phyloP scores from a whole-genome alignment of 2,888 invertebrate species.

The Tetragonula carbonaria region DNA sequence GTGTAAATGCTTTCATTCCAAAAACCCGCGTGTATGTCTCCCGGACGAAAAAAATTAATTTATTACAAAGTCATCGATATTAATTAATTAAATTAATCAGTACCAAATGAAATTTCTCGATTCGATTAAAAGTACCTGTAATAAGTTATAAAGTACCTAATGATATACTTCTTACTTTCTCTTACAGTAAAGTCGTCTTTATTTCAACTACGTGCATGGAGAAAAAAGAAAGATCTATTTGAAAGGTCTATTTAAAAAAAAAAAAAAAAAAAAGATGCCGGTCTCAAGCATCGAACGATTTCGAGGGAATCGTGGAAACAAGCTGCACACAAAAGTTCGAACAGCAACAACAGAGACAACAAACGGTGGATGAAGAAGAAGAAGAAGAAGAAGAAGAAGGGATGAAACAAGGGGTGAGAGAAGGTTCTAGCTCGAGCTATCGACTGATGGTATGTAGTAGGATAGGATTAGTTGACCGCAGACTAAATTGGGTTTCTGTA shows the following conservation, averaged over 20 bases:
- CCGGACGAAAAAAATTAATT: too few relatives aligned
- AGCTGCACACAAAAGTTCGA: background rate
- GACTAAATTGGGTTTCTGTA: conserved; percentile 83
- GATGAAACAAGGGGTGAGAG: conserved; percentile 50
- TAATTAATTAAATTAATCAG: too few relatives aligned
- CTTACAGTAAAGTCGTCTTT: too few relatives aligned
- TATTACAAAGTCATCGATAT: too few relatives aligned
- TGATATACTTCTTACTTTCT: too few relatives aligned
- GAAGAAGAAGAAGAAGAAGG: conserved; percentile 38
- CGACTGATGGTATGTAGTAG: conserved; percentile 81
- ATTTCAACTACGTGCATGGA: background rate
- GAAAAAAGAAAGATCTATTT: background rate
- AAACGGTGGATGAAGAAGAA: conserved; percentile 35
- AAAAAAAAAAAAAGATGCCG: background rate
- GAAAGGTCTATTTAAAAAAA: background rate
- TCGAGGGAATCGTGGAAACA: conserved; percentile 44
- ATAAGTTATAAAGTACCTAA: too few relatives aligned
- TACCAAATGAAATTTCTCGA: too few relatives aligned
- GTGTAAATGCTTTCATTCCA: too few relatives aligned
- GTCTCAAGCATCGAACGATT: conserved; percentile 60
- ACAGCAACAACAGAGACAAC: background rate
- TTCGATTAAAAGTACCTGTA: too few relatives aligned
- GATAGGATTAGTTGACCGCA: conserved; percentile 82
- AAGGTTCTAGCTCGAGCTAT: conserved; percentile 78
- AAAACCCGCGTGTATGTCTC: too few relatives aligned